These are phyloP conservation scores for Engystomops pustulosus DNA, from an alignment of 2,113 vertebrate genomes.

Conservation along the genomic window DNA sequence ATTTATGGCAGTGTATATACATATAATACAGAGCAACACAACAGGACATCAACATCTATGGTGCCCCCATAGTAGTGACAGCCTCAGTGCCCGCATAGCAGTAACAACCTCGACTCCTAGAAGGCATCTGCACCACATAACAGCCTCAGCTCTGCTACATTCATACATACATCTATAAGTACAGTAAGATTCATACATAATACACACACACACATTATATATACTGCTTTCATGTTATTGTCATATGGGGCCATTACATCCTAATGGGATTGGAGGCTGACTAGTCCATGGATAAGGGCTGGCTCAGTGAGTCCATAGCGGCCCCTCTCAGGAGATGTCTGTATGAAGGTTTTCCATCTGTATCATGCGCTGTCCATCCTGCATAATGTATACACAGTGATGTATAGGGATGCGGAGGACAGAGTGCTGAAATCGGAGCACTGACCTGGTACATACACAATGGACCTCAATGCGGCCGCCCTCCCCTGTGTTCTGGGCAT, in stretches of 20 bases:
- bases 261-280: too few species aligned
- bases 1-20: neutral
- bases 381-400: slow-evolving; percentile 28
- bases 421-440: neutral
- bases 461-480: neutral
- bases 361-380: neutral
- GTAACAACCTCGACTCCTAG: neutral
- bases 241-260: too few species aligned
- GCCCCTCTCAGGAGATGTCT: slow-evolving; percentile 24
- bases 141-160: too few species aligned
- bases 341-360: neutral
- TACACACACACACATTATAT: too few species aligned
- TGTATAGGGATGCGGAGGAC: neutral
- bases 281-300: neutral
- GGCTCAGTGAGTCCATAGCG: neutral
- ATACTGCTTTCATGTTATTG: too few species aligned
- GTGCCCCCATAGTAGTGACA: neutral
- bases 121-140: too few species aligned
- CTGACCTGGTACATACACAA: neutral
- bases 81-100: neutral
- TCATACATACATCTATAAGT: too few species aligned
- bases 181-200: too few species aligned
- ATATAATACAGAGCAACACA: too few species aligned
- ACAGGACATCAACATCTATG: too few species aligned
- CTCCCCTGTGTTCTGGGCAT: neutral